phyloP scores from a whole-genome alignment of 1,140 invertebrate genomes.

The Drosophila aff. region DNA sequence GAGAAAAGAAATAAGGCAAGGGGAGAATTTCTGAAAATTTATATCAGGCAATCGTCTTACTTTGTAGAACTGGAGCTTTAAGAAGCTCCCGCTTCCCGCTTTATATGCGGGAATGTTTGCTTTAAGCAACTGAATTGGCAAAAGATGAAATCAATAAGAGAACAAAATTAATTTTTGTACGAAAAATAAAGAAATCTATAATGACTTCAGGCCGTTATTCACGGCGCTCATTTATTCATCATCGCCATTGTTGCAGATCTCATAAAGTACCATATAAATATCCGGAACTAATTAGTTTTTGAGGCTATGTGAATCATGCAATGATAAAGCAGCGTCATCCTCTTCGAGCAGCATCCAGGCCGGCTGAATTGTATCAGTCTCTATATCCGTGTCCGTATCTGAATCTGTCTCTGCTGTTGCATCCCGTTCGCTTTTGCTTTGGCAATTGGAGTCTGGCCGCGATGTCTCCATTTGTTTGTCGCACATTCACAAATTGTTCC shows the following conservation, averaged over 20 bases:
- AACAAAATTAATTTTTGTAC: not conserved
- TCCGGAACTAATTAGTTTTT: slow-evolving; percentile 19
- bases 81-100: too few relatives aligned
- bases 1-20: not conserved
- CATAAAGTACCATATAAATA: slow-evolving; percentile 12
- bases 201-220: not conserved
- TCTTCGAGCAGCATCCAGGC: not conserved
- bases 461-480: slow-evolving; percentile 82
- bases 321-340: slow-evolving; percentile 1
- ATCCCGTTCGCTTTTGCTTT: slow-evolving; percentile 26
- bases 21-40: not conserved
- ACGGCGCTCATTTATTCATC: not conserved
- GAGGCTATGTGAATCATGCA: slow-evolving; percentile 4
- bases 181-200: not conserved
- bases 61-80: not conserved
- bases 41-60: not conserved
- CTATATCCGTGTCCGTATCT: not conserved
- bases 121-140: not conserved
- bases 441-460: slow-evolving; percentile 79
- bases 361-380: not conserved
- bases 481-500: slow-evolving; percentile 80
- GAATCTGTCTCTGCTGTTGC: slow-evolving; percentile 26
- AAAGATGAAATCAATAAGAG: not conserved
- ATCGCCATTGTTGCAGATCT: not conserved
- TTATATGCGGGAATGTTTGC: not conserved